phyloP scores from a whole-genome alignment of 2,113 vertebrate genomes.

The Cnemophilus loriae region DNA sequence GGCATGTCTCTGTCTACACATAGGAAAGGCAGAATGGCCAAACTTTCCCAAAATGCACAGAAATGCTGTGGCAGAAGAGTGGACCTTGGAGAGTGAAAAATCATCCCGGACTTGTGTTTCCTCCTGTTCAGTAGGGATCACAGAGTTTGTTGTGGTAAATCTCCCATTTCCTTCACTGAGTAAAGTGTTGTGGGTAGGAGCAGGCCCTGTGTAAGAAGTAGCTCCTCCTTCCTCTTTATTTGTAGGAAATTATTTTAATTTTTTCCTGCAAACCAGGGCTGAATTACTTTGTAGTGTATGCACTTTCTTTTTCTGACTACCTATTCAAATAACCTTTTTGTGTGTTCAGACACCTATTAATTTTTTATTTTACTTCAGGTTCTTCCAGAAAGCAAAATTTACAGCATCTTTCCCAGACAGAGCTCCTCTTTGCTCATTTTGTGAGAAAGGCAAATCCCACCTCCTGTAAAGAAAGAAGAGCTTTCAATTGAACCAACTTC shows the following conservation, averaged over 20 bases:
- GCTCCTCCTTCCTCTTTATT: neutral
- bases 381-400: neutral
- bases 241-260: neutral
- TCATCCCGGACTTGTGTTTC: fast-evolving
- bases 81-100: neutral
- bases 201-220: neutral
- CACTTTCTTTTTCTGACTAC: no score
- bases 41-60: neutral
- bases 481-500: neutral
- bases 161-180: neutral
- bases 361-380: neutral
- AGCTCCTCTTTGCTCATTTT: neutral
- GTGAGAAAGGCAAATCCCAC: neutral
- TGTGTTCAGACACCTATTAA: neutral
- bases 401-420: fast-evolving
- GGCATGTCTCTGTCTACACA: neutral
- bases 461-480: neutral
- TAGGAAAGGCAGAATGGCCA: neutral
- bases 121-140: neutral
- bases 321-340: neutral
- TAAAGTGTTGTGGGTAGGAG: neutral
- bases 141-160: neutral
- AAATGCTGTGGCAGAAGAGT: neutral
- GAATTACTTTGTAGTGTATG: neutral
- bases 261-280: neutral